These are phyloP conservation scores for Oryctolagus cuniculus DNA, from an alignment of 2,113 vertebrate species.

Conservation along the genomic window DNA sequence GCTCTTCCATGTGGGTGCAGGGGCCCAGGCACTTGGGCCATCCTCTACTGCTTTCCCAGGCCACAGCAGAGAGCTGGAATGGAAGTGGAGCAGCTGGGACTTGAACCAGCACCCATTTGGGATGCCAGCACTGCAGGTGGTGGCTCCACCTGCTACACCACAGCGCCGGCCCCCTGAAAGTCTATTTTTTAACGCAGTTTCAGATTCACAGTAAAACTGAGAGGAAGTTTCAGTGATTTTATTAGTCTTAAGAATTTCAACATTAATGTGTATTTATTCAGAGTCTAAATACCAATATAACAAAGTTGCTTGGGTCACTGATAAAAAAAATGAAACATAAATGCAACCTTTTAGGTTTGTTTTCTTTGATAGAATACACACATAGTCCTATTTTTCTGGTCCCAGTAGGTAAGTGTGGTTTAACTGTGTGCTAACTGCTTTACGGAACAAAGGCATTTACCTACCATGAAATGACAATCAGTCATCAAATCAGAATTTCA, in stretches of 20 bases:
- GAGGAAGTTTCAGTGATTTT: background rate
- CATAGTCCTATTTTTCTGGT: background rate
- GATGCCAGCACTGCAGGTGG: too few species aligned
- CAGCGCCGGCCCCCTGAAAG: background rate
- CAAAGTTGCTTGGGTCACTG: background rate
- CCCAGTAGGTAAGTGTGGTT: background rate
- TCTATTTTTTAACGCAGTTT: background rate
- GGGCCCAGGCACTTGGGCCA: too few species aligned
- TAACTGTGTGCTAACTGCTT: constrained; percentile 14
- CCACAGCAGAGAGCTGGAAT: too few species aligned
- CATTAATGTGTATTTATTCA: background rate
- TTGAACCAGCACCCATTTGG: too few species aligned
- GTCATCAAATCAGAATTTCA: constrained; percentile 13
- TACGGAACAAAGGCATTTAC: constrained; percentile 4
- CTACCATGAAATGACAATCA: constrained; percentile 38
- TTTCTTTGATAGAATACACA: background rate
- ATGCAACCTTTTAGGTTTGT: background rate
- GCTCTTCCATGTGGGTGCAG: too few species aligned
- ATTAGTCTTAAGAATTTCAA: background rate
- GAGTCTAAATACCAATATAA: constrained; percentile 12
- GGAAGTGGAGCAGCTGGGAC: too few species aligned
- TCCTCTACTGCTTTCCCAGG: too few species aligned
- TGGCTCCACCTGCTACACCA: too few species aligned
- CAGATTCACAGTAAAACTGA: background rate
- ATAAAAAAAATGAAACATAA: background rate